phyloP scores from a whole-genome alignment of 2,113 vertebrate species.

The Acanthisitta chloris region DNA sequence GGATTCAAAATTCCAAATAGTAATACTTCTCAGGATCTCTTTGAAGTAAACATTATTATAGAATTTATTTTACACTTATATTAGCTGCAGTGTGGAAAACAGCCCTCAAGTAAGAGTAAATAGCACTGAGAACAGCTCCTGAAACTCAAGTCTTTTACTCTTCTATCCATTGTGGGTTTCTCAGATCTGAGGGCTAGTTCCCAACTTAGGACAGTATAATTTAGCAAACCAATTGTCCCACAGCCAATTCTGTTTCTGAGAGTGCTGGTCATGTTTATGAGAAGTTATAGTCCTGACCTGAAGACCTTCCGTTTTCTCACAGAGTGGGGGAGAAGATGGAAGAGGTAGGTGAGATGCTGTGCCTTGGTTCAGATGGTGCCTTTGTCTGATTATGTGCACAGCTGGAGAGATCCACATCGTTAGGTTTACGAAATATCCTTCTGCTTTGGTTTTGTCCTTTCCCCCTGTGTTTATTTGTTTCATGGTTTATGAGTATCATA shows the following conservation, averaged over 20 bases:
- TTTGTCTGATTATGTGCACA: background rate
- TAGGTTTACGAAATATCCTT: background rate
- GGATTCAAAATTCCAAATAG: background rate
- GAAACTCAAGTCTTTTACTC: background rate
- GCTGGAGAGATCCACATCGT: background rate
- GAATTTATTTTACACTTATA: background rate
- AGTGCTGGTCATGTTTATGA: background rate
- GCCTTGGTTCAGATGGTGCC: background rate
- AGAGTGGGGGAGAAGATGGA: background rate
- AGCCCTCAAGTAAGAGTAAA: background rate
- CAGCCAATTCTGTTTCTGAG: background rate
- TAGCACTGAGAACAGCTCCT: background rate
- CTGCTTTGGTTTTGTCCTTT: background rate
- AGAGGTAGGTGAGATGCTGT: fast-evolving
- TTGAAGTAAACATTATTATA: background rate
- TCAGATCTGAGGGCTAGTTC: background rate
- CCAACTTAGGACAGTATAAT: background rate
- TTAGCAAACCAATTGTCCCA: background rate
- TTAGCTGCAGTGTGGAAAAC: background rate
- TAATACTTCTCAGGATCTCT: background rate
- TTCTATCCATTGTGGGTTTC: background rate
- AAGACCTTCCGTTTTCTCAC: background rate
- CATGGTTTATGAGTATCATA: background rate
- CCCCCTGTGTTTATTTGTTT: background rate
- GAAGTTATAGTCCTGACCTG: background rate